Conservation (phyloP, 2,113 vertebrate genomes). For the Coreoperca whiteheadi region DNA sequence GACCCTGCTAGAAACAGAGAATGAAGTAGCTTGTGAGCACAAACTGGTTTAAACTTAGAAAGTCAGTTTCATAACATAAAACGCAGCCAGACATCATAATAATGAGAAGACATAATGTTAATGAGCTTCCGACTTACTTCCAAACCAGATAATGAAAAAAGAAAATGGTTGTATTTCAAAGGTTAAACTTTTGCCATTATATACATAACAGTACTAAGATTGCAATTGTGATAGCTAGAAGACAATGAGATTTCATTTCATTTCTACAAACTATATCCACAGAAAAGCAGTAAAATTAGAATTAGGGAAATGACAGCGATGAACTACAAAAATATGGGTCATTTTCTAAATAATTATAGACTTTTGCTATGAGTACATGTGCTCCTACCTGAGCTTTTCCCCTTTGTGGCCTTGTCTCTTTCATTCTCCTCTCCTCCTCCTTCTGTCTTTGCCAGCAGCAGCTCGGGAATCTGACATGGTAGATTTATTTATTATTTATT, state of each 20-base stretch:
- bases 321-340: not conserved
- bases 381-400: conserved; percentile 82
- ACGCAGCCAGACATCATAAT: not conserved
- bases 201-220: not conserved
- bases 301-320: not conserved
- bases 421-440: conserved; percentile 78
- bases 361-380: not conserved
- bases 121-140: not conserved
- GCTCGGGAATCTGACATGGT: conserved; percentile 94
- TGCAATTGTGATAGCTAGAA: not conserved
- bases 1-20: conserved; percentile 48
- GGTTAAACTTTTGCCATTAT: not conserved
- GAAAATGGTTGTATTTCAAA: not conserved
- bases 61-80: conserved; percentile 4
- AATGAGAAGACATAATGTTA: not conserved
- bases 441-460: conserved; percentile 86
- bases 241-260: not conserved
- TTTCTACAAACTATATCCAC: not conserved
- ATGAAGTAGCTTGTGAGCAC: not conserved
- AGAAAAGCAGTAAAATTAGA: not conserved
- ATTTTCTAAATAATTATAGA: not conserved
- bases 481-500: no score
- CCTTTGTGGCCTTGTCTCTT: conserved; percentile 69
- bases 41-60: conserved; percentile 6
- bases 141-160: not conserved